phyloP scores from a whole-genome alignment of 2,113 vertebrate species.

The Canis aureus region DNA sequence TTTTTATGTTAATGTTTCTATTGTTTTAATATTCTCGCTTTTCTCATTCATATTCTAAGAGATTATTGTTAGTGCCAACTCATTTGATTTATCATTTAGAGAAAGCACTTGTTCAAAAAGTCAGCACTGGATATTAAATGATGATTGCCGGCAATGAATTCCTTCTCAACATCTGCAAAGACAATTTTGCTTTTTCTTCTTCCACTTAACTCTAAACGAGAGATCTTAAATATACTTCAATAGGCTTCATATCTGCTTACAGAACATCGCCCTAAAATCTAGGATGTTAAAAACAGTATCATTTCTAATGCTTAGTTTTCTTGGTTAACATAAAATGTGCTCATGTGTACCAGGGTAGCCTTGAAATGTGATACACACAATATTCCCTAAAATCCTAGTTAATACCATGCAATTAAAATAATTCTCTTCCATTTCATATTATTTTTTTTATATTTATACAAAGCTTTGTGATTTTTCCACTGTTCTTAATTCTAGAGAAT shows the following conservation, averaged over 20 bases:
- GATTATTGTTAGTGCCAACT: slow-evolving; percentile 89
- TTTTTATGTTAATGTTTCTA: slow-evolving; percentile 89
- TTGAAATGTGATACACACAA: not conserved
- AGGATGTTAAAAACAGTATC: slow-evolving; percentile 76
- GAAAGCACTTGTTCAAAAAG: slow-evolving; percentile 90
- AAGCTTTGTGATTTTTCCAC: not conserved
- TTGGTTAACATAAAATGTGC: not conserved
- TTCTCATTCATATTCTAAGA: slow-evolving; percentile 90
- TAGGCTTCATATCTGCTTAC: slow-evolving; percentile 85
- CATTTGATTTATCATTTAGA: slow-evolving; percentile 91
- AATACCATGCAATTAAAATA: not conserved
- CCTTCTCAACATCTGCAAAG: slow-evolving; percentile 90
- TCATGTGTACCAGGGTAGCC: not conserved
- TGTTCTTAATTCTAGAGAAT: slow-evolving; percentile 41
- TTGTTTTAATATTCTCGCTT: slow-evolving; percentile 90
- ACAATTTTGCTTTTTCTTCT: slow-evolving; percentile 91
- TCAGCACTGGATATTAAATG: slow-evolving; percentile 89
- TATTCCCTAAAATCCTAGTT: not conserved
- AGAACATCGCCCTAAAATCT: slow-evolving; percentile 85
- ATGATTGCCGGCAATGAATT: slow-evolving; percentile 91
- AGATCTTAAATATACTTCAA: slow-evolving; percentile 90
- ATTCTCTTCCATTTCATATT: not conserved
- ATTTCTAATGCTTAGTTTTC: slow-evolving; percentile 62
- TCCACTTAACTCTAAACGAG: slow-evolving; percentile 89
- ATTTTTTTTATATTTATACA: not conserved